Evolutionary conservation across 1,140 invertebrate genomes (phyloP).

Genomic region (Pachypeltis micranthus): DNA sequence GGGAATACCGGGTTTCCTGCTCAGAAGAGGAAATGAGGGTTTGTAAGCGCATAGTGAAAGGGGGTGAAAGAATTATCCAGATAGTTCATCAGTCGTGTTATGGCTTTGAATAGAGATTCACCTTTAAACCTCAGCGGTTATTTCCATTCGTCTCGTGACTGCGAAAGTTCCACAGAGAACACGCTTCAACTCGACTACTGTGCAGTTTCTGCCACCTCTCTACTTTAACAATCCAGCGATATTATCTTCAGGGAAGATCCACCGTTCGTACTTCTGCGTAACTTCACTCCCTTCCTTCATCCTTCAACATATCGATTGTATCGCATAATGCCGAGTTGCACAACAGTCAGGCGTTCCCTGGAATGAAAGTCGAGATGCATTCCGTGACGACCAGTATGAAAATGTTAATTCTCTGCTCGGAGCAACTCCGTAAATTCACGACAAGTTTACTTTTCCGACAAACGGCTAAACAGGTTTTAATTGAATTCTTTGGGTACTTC

Average conservation of each 20-base stretch:
- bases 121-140: neutral
- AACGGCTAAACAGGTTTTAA: too few relatives aligned
- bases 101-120: neutral
- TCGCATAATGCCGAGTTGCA: constrained; percentile 4
- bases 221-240: neutral
- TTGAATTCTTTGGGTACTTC: too few relatives aligned
- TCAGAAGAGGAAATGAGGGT: neutral
- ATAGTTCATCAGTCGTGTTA: neutral
- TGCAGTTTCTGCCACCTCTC: constrained; percentile 7
- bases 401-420: neutral
- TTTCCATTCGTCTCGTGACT: neutral
- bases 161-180: neutral
- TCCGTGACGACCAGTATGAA: neutral
- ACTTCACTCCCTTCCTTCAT: too few relatives aligned
- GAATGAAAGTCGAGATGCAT: constrained; percentile 3
- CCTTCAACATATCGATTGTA: constrained; percentile 1
- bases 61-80: too few relatives aligned
- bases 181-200: neutral
- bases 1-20: too few relatives aligned
- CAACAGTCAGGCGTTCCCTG: neutral
- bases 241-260: neutral
- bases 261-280: neutral
- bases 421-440: too few relatives aligned
- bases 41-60: neutral
- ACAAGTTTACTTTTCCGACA: too few relatives aligned